Base-by-base conservation (phyloP, 37 sponge, comb jelly and placozoan species). In the Ephydatia muelleri region DNA sequence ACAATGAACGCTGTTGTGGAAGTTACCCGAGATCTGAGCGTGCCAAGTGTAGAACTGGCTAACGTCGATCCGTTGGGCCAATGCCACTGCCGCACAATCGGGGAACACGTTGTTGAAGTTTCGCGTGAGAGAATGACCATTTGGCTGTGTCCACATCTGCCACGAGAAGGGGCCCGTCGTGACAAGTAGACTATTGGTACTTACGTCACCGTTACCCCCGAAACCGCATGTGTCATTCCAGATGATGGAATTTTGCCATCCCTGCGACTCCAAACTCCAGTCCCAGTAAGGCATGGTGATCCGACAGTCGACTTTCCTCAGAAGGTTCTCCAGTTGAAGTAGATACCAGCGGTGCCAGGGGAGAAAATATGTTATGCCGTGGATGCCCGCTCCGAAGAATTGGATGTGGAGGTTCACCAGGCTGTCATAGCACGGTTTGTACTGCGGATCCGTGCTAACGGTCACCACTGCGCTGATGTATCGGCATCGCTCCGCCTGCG, bases 261-360 rank as follows among this genome's bases (percentile, higher is more conserved):
- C 39, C 11, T 33, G 78, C 16, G 86, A 72, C n/a, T 65, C 28
- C 19, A 25, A 33, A 31, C 80, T 79, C 79, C 79, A 85, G 33
- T 85, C 86, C 86, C 86, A 85, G 65, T 68, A 85, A 31, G 86
- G 86, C 23, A 85, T 67, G 2, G 86, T 85, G 6, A 85, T 78
- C n/a, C 79, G 70, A 35, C 86, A 85, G 72, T 78, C 79, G 64
- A 85, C 35, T 25, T 39, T 19, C 49, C 72, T 78, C 49, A 85
- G 72, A 28, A 85, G 78, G 40, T 85, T 85, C 72, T 85, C 86
- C 27, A 79, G 79, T 73, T 85, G 80, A 35, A 67, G 23, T 11
- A 85, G 80, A 49, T 57, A 85, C 80, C 57, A 85, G 22, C 86
- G 75, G 11, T 49, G 48, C 80, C 79, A 85, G 9, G 86, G 86